Evolutionary conservation across 2,797 vertebrate genomes (phyloP), one percentile per base, ranked within the genome.

Genomic region (Phyllotis vaccarum): DNA sequence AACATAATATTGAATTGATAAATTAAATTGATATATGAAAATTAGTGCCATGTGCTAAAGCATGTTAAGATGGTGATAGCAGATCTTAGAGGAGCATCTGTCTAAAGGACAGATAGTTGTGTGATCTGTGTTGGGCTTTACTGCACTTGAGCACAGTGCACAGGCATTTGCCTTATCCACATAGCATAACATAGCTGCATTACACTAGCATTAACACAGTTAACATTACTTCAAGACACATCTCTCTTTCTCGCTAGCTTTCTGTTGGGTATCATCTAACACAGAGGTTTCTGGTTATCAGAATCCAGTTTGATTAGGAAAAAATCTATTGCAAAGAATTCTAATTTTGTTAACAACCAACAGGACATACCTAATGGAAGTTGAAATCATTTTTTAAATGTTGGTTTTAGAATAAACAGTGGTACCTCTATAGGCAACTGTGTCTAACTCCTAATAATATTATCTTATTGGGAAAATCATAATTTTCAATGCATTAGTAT

Each of bases 391-490:
- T 60, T 75, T 31, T 83, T 16, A 74, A 94, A 94, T 79, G 46
- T 40, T 86, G 46, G 52, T 90, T 58, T 86, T 81, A 87, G 2
- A 89, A 85, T 37, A 11, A 75, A 91, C 52, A 94, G 49, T 89
- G 64, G 66, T 37, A 76, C 5, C 62, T 94, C 40, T 43, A 76
- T 29, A 49, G 37, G 56, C 74, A 89, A 54, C 16, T 66, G 68
- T 75, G 17, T 27, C 29, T 74, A 80, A 79, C 7, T 79, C 37
- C 13, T 80, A 24, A 52, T 83, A 94, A 78, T 91, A 37, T 49
- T 88, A 89, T 89, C 94, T 95, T 76, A 93, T 87, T 72, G 93
- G 60, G n/a, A 7, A 95, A 46, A 75, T 89, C 74, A 93, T 95
- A 81, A 7, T 22, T 29, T 60, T 46, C 12, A 96, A 27, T 81